These are phyloP conservation scores for Myotis findleyi DNA, from an alignment of 2,797 vertebrate species.

Conservation along the genomic window DNA sequence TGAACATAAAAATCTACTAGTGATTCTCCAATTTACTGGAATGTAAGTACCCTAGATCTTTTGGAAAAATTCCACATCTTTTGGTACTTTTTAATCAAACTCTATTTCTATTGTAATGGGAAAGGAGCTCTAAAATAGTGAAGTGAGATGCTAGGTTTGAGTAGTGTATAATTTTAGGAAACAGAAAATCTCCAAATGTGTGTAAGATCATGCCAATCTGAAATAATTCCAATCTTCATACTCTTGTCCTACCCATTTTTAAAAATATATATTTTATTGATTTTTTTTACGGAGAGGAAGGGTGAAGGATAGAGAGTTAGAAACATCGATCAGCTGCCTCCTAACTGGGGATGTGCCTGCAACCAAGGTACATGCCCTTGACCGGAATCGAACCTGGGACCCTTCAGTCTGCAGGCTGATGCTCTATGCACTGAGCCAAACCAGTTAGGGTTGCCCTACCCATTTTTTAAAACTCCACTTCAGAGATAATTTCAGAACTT, in stretches of 20 bases:
- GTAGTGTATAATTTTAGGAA: not conserved
- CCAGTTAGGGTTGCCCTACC: too few species aligned
- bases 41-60: not conserved
- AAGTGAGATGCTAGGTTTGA: not conserved
- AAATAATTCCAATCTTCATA: not conserved
- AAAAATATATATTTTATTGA: not conserved
- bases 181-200: not conserved
- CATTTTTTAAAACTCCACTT: not conserved
- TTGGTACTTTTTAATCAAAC: not conserved
- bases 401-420: too few species aligned
- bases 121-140: not conserved
- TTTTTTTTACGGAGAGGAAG: too few species aligned
- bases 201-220: not conserved
- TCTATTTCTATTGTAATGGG: not conserved
- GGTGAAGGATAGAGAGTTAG: too few species aligned
- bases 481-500: not conserved
- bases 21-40: not conserved
- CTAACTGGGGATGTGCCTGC: too few species aligned
- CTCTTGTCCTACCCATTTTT: not conserved
- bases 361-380: too few species aligned
- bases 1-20: not conserved
- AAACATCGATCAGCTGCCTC: too few species aligned
- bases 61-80: not conserved
- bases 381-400: too few species aligned
- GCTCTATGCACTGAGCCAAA: too few species aligned